Percentiles rank a stretch among this genome's conserved stretches.
Evolutionary conservation across 2,113 vertebrate genomes (phyloP).

Genomic region (Nestor notabilis): DNA sequence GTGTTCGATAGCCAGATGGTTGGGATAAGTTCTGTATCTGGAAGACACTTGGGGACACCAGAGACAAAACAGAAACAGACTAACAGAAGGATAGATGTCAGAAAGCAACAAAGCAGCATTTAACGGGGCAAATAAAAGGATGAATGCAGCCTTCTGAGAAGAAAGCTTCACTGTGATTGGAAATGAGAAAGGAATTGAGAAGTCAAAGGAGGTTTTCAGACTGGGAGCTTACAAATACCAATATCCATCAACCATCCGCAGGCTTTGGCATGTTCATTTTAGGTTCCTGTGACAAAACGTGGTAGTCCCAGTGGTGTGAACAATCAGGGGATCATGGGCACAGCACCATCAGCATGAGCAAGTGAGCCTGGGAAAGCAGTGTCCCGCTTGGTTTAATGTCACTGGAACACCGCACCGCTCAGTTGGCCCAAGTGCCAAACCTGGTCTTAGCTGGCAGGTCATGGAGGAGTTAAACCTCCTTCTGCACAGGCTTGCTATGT

Average conservation of each 20-base stretch:
- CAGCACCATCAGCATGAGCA: not conserved
- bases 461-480: not conserved
- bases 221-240: not conserved
- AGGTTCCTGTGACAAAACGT: not conserved
- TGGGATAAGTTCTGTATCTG: too few relatives aligned
- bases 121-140: not conserved
- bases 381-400: fast-evolving
- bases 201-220: not conserved
- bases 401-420: fast-evolving
- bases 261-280: not conserved
- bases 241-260: not conserved
- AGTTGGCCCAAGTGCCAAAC: not conserved
- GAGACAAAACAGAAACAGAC: not conserved
- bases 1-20: too few relatives aligned
- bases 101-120: not conserved
- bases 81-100: not conserved
- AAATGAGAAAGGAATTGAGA: not conserved
- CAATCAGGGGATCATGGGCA: fast-evolving
- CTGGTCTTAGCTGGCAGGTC: not conserved
- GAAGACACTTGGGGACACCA: too few relatives aligned
- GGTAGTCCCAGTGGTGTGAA: not conserved
- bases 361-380: fast-evolving
- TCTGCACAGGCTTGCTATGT: not conserved
- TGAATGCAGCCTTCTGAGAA: not conserved
- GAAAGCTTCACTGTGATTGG: not conserved